Evolutionary conservation across 2,113 vertebrate genomes (phyloP), one percentile per base, ranked within the genome.

Genomic region (Peromyscus californicus): DNA sequence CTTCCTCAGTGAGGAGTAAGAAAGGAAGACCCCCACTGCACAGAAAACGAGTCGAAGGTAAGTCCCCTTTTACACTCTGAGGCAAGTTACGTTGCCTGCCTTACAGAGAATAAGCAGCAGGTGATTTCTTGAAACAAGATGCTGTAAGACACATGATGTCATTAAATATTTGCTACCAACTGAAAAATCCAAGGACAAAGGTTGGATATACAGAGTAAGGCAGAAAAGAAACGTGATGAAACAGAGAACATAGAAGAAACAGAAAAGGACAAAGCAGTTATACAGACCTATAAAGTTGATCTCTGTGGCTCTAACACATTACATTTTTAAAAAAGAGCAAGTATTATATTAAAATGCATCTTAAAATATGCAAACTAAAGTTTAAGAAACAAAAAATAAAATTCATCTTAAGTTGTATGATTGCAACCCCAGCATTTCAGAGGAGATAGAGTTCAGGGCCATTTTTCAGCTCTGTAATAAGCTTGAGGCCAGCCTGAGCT

Each of bases 41-140:
- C 98, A 99, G 99, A 98, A 99, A 99, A 97, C 99, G 99, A 92
- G 99, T 99, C 15, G 99, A 99, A 97, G 99, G 99, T 99, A 96
- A 98, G 99, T 97, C 22, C 96, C 57, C 54, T 0, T 87, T 79
- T 90, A 36, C 0, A 15, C 9, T 95, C 8, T 76, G 51, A 74
- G 8, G 36, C 19, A 78, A 54, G 51, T 69, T 3, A 78, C 24
- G 82, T 59, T 69, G 26, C 39, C 76, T 93, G 45, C 1, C 78
- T 61, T 84, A 63, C 5, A 86, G 15, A 85, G 65, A 74, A 76
- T 78, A 72, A 93, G 19, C 22, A 4, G 24, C 57, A 87, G 39
- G 26, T 95, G 69, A 57, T 72, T 36, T 94, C 5, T 42, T 79
- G 69, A 96, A 93, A 59, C 42, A 95, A 67, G 59, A 24, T 93